These are phyloP conservation scores for Lepeophtheirus nordmannii DNA, from an alignment of 2,888 invertebrate genomes.

Conservation along the genomic window DNA sequence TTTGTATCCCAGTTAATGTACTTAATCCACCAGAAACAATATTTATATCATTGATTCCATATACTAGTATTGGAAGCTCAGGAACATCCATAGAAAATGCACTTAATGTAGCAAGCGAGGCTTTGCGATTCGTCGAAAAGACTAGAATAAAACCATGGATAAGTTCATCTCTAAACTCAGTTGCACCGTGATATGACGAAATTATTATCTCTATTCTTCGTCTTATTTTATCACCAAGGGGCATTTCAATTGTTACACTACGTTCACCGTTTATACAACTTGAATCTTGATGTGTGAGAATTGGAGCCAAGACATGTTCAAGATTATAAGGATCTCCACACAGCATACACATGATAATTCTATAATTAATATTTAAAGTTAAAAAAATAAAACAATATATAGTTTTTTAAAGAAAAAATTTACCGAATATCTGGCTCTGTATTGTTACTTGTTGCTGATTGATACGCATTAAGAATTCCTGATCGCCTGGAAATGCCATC, in stretches of 20 bases:
- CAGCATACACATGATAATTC: slow-evolving; percentile 87
- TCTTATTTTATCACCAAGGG: slow-evolving; percentile 66
- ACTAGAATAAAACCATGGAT: slow-evolving; percentile 89
- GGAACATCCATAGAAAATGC: slow-evolving; percentile 85
- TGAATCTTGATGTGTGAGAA: slow-evolving; percentile 61
- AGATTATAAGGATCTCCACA: slow-evolving; percentile 86
- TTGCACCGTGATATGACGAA: slow-evolving; percentile 84
- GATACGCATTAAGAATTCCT: slow-evolving; percentile 53
- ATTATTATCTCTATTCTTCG: slow-evolving; percentile 59
- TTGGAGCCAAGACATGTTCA: slow-evolving; percentile 70
- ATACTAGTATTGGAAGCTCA: slow-evolving; percentile 63
- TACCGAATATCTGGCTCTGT: slow-evolving; percentile 28
- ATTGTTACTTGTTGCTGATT: slow-evolving; percentile 37
- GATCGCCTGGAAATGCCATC: slow-evolving; percentile 61
- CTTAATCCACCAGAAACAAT: slow-evolving; percentile 11
- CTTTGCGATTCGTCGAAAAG: slow-evolving; percentile 84
- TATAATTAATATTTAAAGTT: slow-evolving; percentile 27
- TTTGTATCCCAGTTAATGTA: neutral
- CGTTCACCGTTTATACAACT: slow-evolving; percentile 70
- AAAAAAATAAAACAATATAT: neutral
- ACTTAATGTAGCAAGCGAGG: slow-evolving; percentile 78
- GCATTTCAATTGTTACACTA: slow-evolving; percentile 76
- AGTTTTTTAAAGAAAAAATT: neutral
- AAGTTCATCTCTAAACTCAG: slow-evolving; percentile 73
- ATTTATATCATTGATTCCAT: slow-evolving; percentile 1